A percentile compares a stretch with the other conserved stretches of the same genome.
phyloP scores from a whole-genome alignment of 2,113 vertebrate genomes.

The Notarius quadriscutis region DNA sequence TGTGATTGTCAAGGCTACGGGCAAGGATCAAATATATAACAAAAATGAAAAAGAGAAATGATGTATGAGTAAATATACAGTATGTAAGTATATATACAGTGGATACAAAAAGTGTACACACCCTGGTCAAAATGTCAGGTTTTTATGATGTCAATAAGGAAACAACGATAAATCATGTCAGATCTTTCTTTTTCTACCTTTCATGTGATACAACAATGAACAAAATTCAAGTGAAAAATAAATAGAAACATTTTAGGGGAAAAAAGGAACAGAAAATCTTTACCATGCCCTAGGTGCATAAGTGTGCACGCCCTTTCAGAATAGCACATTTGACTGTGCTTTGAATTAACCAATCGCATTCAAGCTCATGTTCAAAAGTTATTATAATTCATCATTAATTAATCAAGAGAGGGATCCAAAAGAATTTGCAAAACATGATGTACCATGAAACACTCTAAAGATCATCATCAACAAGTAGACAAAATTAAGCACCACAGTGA shows the following conservation, averaged over 20 bases:
- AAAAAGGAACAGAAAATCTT: neutral
- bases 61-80: neutral
- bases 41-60: conserved; percentile 3
- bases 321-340: neutral
- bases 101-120: neutral
- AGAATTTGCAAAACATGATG: neutral
- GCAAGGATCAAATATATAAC: neutral
- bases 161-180: neutral
- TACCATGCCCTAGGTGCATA: neutral
- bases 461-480: neutral
- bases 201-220: neutral
- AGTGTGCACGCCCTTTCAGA: neutral
- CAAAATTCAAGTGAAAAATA: neutral
- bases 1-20: neutral
- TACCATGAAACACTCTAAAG: neutral
- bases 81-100: neutral
- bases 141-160: neutral
- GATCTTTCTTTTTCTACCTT: neutral
- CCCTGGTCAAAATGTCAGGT: neutral
- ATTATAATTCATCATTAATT: neutral
- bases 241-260: too few species aligned
- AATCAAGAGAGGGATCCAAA: neutral
- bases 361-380: neutral
- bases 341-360: neutral
- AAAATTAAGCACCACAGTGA: neutral